Evolutionary conservation across 2,113 vertebrate species (phyloP).

Genomic region (Sinocyclocheilus anophthalmus): DNA sequence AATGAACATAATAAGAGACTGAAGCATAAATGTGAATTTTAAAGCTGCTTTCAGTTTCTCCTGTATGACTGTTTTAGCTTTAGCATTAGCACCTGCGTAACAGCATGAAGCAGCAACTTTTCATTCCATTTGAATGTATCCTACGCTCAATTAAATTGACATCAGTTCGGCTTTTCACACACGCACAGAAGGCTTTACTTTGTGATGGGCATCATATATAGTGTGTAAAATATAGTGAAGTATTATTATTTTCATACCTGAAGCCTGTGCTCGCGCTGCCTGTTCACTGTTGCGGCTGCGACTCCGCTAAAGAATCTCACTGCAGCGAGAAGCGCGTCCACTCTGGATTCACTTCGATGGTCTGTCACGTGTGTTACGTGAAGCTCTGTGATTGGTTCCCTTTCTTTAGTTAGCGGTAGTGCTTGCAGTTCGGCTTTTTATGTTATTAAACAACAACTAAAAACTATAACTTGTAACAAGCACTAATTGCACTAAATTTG

Average conservation of each 20-base stretch:
- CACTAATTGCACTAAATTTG: background rate
- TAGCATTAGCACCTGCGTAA: conserved; percentile 27
- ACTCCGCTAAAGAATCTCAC: conserved; percentile 7
- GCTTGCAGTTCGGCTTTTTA: background rate
- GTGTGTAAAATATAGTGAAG: background rate
- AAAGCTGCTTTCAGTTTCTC: conserved; percentile 2
- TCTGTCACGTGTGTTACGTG: conserved; percentile 7
- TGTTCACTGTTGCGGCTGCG: background rate
- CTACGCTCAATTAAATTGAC: background rate
- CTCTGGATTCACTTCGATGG: background rate
- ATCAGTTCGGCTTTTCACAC: background rate
- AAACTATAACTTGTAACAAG: background rate
- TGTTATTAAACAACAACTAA: background rate
- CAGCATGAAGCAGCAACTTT: conserved; percentile 64
- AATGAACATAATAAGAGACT: background rate
- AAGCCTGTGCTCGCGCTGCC: background rate
- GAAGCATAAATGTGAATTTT: background rate
- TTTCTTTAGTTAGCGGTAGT: background rate
- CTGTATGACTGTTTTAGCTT: conserved; percentile 1
- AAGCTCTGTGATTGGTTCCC: background rate
- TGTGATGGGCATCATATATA: background rate
- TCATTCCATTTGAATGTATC: background rate
- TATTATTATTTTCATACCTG: conserved; percentile 8
- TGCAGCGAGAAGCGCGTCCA: conserved; percentile 21
- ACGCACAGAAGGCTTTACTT: background rate